A percentile compares a stretch with the other conserved stretches of the same genome.
Evolutionary conservation across 2,888 invertebrate genomes (phyloP).

Genomic region (Chymomyza caudatula): DNA sequence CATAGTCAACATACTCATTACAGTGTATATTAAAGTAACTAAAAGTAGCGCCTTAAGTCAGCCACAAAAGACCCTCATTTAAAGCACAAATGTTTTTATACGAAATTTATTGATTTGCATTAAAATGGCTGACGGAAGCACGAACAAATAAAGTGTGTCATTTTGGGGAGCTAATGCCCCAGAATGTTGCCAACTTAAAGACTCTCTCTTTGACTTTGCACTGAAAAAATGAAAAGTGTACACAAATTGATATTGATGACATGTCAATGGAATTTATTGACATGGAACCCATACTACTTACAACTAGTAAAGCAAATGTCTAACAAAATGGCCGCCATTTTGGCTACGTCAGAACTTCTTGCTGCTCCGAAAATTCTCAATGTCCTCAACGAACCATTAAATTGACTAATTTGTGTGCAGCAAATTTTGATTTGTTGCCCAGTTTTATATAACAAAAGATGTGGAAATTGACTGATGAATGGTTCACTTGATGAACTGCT

Average conservation of each 20-base stretch:
- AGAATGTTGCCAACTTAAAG: background rate
- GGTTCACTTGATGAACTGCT: constrained; percentile 77
- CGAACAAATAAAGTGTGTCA: constrained; percentile 25
- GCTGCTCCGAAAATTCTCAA: constrained; percentile 23
- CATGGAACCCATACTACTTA: constrained; percentile 7
- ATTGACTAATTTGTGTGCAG: constrained; percentile 49
- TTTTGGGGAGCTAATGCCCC: background rate
- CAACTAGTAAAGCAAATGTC: background rate
- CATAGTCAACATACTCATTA: too few relatives aligned
- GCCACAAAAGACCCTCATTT: too few relatives aligned
- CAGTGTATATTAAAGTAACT: too few relatives aligned
- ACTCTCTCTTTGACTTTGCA: background rate
- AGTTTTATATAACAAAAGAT: constrained; percentile 4
- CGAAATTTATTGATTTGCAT: constrained; percentile 55
- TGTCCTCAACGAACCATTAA: constrained; percentile 34
- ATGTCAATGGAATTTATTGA: constrained; percentile 60
- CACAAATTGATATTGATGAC: constrained; percentile 67
- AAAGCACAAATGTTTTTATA: constrained; percentile 22
- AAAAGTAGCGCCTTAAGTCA: too few relatives aligned
- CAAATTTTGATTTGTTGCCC: constrained; percentile 51
- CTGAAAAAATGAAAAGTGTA: background rate
- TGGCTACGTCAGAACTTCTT: constrained; percentile 12
- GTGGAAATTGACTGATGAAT: constrained; percentile 20
- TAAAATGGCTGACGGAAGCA: constrained; percentile 12
- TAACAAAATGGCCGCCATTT: constrained; percentile 16